Conservation (phyloP, 2,797 vertebrate genomes). For the Naso thynnoides region DNA sequence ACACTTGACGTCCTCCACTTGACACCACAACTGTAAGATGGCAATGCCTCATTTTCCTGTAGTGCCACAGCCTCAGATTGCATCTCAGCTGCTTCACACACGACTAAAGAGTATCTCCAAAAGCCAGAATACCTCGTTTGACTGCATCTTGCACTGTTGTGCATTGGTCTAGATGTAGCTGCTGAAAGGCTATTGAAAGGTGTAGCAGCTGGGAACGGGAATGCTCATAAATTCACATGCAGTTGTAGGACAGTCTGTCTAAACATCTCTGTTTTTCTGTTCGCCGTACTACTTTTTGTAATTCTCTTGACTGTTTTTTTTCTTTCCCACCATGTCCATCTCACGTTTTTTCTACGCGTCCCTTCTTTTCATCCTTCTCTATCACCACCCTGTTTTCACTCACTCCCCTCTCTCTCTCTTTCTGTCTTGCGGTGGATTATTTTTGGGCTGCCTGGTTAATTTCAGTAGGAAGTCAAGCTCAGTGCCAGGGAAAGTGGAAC, state of each 20-base stretch:
- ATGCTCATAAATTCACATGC: slow-evolving; percentile 40
- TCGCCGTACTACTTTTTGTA: too few species aligned
- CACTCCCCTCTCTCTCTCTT: slow-evolving; percentile 10
- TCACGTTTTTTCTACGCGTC: slow-evolving; percentile 12
- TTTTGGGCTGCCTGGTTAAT: slow-evolving; percentile 80
- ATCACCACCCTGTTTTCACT: slow-evolving; percentile 5
- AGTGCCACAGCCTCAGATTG: neutral
- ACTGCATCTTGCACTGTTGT: slow-evolving; percentile 23
- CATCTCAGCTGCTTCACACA: slow-evolving; percentile 11
- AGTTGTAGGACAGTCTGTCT: slow-evolving; percentile 13
- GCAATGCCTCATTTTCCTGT: neutral
- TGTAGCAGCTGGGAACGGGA: slow-evolving; percentile 32
- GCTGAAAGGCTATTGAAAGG: slow-evolving; percentile 24
- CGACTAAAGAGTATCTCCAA: slow-evolving; percentile 19
- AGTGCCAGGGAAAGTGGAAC: slow-evolving; percentile 81
- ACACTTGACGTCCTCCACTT: neutral
- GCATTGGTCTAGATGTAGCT: slow-evolving; percentile 17
- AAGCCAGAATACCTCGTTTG: slow-evolving; percentile 35
- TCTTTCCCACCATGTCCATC: slow-evolving; percentile 3
- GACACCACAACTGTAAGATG: neutral
- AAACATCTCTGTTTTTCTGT: neutral
- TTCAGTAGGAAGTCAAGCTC: slow-evolving; percentile 77
- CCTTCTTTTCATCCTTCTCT: slow-evolving; percentile 23
- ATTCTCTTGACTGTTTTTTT: neutral
- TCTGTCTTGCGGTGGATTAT: slow-evolving; percentile 73